Percentiles rank a stretch among this genome's conserved stretches.
Conservation (phyloP, 2,888 invertebrate species). For the Rhagonycha fulva region DNA sequence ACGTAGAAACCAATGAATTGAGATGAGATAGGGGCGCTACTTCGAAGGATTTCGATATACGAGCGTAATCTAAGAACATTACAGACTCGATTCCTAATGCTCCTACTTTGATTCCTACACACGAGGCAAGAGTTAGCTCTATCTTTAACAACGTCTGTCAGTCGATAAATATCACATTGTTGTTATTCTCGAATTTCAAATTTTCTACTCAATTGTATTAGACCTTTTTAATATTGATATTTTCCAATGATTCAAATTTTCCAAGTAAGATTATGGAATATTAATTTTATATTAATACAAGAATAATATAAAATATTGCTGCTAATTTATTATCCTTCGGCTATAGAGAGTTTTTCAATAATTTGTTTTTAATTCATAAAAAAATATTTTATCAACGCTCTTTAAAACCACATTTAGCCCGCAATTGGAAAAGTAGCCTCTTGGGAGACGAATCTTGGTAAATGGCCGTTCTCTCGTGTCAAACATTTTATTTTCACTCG, state of each 20-base stretch:
- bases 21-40: slow-evolving; percentile 39
- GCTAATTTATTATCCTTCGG: no score
- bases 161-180: slow-evolving; percentile 26
- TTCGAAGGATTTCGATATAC: slow-evolving; percentile 38
- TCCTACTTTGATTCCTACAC: slow-evolving; percentile 43
- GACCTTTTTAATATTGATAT: neutral
- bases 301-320: no score
- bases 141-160: slow-evolving; percentile 26
- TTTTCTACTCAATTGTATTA: neutral
- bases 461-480: neutral
- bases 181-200: slow-evolving; percentile 11
- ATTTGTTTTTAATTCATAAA: neutral
- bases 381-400: no score
- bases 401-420: neutral
- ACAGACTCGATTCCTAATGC: slow-evolving; percentile 42
- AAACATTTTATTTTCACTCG: neutral
- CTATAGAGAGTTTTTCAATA: neutral
- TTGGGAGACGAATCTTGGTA: neutral
- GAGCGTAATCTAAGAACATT: slow-evolving; percentile 43
- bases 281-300: no score
- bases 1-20: slow-evolving; percentile 45
- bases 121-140: slow-evolving; percentile 35
- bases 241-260: neutral
- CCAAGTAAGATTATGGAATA: neutral
- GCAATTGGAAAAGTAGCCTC: neutral